A percentile compares a stretch with the other conserved stretches of the same genome.
phyloP scores from a whole-genome alignment of 2,113 vertebrate genomes.

The Embiotoca jacksoni region DNA sequence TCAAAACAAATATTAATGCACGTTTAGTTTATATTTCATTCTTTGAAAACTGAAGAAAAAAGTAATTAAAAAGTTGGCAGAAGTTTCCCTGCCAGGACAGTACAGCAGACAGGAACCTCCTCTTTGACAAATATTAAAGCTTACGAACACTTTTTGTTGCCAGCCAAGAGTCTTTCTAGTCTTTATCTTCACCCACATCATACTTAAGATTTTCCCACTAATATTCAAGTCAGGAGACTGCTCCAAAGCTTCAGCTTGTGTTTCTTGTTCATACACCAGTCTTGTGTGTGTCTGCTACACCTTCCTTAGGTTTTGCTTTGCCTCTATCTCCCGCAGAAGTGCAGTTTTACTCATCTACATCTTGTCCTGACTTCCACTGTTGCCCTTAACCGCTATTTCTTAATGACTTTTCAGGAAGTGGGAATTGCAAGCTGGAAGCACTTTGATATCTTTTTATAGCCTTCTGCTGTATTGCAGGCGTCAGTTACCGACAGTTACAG shows the following conservation, averaged over 20 bases:
- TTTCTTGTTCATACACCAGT: not conserved
- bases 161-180: too few relatives aligned
- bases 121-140: too few relatives aligned
- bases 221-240: too few relatives aligned
- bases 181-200: too few relatives aligned
- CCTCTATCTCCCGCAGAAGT: not conserved
- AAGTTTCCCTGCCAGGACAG: too few relatives aligned
- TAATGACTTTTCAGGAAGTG: not conserved
- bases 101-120: too few relatives aligned
- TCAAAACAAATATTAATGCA: too few relatives aligned
- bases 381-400: not conserved
- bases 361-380: constrained; percentile 2
- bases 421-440: constrained; percentile 16
- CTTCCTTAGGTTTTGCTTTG: not conserved
- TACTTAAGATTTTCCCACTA: too few relatives aligned
- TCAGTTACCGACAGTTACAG: constrained; percentile 6
- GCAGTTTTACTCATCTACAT: not conserved
- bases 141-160: too few relatives aligned
- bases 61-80: too few relatives aligned
- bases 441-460: not conserved
- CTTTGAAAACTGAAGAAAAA: too few relatives aligned
- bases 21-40: too few relatives aligned
- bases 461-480: not conserved
- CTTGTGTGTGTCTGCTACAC: not conserved
- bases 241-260: not conserved